Percentiles rank a stretch among this genome's conserved stretches.
phyloP scores from a whole-genome alignment of 2,888 invertebrate genomes.

The Linnaemya tessellans region DNA sequence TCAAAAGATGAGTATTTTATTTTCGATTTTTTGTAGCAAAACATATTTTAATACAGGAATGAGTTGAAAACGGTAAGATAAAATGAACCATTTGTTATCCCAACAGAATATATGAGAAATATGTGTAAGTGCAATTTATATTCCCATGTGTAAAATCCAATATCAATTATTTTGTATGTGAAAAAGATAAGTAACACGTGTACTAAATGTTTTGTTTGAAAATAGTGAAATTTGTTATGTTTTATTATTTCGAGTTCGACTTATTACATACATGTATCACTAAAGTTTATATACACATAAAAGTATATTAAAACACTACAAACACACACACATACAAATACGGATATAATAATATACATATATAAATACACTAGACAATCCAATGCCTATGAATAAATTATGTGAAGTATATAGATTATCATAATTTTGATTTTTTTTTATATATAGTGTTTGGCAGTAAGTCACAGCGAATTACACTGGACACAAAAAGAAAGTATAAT shows the following conservation, averaged over 20 bases:
- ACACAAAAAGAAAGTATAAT: no score
- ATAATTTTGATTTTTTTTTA: not conserved
- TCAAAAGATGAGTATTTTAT: not conserved
- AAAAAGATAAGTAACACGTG: not conserved
- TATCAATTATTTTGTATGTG: not conserved
- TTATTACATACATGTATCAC: not conserved
- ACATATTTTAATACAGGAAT: not conserved
- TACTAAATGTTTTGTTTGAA: not conserved
- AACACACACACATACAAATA: not conserved
- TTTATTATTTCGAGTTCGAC: not conserved
- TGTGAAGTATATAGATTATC: no score
- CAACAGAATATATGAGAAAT: not conserved
- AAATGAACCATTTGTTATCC: not conserved
- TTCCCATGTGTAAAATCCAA: not conserved
- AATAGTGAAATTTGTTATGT: not conserved
- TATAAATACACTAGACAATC: not conserved
- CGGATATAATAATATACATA: not conserved
- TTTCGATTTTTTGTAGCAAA: not conserved
- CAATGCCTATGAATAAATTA: not conserved
- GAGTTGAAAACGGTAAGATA: not conserved
- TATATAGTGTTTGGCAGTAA: no score
- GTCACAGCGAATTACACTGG: no score
- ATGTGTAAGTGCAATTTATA: not conserved
- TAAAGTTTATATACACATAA: not conserved
- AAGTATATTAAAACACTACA: not conserved